These are phyloP conservation scores for Chloroceryle inda DNA, from an alignment of 2,797 vertebrate genomes.

Conservation along the genomic window DNA sequence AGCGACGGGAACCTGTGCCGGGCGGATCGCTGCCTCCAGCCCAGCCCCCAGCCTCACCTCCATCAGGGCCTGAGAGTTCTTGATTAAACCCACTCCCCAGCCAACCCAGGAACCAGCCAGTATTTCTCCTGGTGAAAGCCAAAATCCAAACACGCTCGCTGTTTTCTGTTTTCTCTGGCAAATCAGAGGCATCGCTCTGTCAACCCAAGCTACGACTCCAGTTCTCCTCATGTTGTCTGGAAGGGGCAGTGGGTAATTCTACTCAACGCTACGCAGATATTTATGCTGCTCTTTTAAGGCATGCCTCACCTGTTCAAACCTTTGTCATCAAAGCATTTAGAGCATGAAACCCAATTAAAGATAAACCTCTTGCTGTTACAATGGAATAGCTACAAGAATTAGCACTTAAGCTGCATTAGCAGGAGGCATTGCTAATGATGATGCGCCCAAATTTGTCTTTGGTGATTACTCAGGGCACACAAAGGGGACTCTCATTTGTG, in stretches of 20 bases:
- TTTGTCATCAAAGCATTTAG: slow-evolving; percentile 72
- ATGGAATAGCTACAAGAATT: slow-evolving; percentile 69
- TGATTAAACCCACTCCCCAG: fast-evolving
- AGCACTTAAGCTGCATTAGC: slow-evolving; percentile 75
- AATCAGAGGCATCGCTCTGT: background rate
- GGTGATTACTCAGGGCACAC: slow-evolving; percentile 17
- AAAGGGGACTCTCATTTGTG: background rate
- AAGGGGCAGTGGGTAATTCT: background rate
- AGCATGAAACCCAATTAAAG: slow-evolving; percentile 77
- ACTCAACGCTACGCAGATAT: background rate
- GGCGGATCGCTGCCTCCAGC: fast-evolving
- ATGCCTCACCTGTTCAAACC: slow-evolving; percentile 71
- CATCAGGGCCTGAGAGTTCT: background rate
- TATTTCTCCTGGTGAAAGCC: background rate
- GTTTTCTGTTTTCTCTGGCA: background rate
- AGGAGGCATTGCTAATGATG: slow-evolving; percentile 34
- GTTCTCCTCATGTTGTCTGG: background rate
- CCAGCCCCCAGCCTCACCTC: background rate
- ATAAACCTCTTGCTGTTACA: slow-evolving; percentile 68
- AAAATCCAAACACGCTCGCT: fast-evolving
- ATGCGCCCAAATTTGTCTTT: slow-evolving; percentile 56
- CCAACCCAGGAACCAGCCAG: background rate
- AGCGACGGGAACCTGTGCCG: background rate
- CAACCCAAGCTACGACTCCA: background rate
- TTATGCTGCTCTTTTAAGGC: slow-evolving; percentile 27